Evolutionary conservation across 2,888 invertebrate genomes (phyloP), one percentile per base, ranked within the genome.

Genomic region (Acrobeloides nanus): DNA sequence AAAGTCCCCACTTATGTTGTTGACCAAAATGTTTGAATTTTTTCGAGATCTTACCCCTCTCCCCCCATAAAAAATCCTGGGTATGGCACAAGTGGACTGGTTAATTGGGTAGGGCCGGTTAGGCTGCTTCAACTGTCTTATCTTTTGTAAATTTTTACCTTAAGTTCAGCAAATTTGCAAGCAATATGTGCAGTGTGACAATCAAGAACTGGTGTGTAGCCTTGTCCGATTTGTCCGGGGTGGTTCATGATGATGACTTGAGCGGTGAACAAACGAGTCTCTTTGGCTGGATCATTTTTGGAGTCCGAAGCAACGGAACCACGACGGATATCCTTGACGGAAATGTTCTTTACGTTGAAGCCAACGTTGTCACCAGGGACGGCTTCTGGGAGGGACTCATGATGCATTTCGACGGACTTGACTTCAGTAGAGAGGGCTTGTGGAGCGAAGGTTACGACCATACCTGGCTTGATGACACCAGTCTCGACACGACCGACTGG

Each of bases 171-270:
- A 81, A 99, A 99, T 80, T 95, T 97, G 83, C 97, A 97, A 74
- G 95, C 95, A 80, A 97, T 97, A 81, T 97, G 97, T 74, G 95
- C 93, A 55, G 97, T 99, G 85, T 97, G 95, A 79, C 97, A 97
- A 84, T 97, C 97, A 78, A 97, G 82, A 64, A 97, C 97, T 56
- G 97, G 97, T 58, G 93, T 89, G 81, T 97, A 97, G 60, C 97
- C 97, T 76, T 89, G 89, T 76, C 87, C 84, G 79, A 99, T 97
- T 81, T 95, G 90, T 75, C 97, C 95, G 64, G 97, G 97, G 79
- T 97, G 97, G 81, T 97, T 97, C 79, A 97, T 82, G 62, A 97
- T 90, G 75, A 97, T 97, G 71, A 97, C 97, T 81, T 92, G 92
- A 74, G 92, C 90, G 62, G 85, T 86, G 81, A 93, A 93, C 76